Evolutionary conservation across 2,113 vertebrate species (phyloP), one percentile per base, ranked within the genome.

Genomic region (Corvus hawaiiensis): DNA sequence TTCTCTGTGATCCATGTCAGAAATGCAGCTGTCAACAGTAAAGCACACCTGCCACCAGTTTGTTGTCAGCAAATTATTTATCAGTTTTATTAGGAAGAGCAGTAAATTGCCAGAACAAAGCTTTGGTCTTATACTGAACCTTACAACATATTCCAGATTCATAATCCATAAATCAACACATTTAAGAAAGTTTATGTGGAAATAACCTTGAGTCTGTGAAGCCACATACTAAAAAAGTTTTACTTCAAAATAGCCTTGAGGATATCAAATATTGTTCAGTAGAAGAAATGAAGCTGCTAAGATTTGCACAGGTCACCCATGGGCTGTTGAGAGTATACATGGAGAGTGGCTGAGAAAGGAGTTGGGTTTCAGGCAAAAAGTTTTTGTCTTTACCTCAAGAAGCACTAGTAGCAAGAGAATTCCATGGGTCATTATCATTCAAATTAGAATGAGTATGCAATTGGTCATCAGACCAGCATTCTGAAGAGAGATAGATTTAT

Each of bases 1-100:
- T 95, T 92, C 61, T 96, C 96, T 96, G 90, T 97, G 97, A 98
- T 97, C 97, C 97, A 49, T 97, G 89, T 98, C 97, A 97, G 95
- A 96, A 94, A 94, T 88, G 64, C 98, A 98, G 95, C 98, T 98
- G 98, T 96, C 97, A 97, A 93, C 74, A 87, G 5, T 84, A 97
- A 95, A 72, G 48, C 93, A 87, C 97, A 98, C 97, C 97, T 98
- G 98, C 94, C 94, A 64, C 88, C 66, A 86, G 83, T 94, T 94
- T 94, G 27, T 69, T 94, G 84, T 97, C 93, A 97, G 94, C 93
- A 98, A 97, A 97, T 91, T 86, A 94, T 92, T 97, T 94, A 97
- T 92, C 92, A 89, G 5, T 97, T 96, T 95, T 93, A 86, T 93
- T 94, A 97, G 82, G 72, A 95, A 96, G 55, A 84, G 84, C 63